A percentile compares a stretch with the other conserved stretches of the same genome.
Evolutionary conservation across 2,888 invertebrate genomes (phyloP).

Genomic region (Odontocerum albicorne): DNA sequence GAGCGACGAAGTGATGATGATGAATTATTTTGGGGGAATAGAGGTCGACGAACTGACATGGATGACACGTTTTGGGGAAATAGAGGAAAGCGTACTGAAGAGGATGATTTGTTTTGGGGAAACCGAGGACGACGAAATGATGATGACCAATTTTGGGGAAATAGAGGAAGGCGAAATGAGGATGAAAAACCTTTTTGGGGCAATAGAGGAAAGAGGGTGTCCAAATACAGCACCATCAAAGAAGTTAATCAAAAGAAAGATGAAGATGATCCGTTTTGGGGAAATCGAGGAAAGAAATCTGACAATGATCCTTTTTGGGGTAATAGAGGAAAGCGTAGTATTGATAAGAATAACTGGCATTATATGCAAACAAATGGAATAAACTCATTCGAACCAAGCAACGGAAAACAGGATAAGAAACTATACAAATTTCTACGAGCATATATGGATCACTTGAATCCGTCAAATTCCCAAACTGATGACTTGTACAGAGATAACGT

Average conservation of each 20-base stretch:
- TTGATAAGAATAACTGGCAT: too few species aligned
- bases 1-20: slow-evolving; percentile 41
- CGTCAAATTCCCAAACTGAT: too few species aligned
- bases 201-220: slow-evolving; percentile 40
- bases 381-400: too few species aligned
- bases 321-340: slow-evolving; percentile 27
- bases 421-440: too few species aligned
- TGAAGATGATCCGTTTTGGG: slow-evolving; percentile 34
- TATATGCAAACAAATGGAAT: too few species aligned
- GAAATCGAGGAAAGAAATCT: slow-evolving; percentile 37
- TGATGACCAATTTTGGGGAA: slow-evolving; percentile 42
- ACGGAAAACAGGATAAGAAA: too few species aligned
- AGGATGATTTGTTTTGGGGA: slow-evolving; percentile 42
- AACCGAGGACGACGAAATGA: slow-evolving; percentile 43
- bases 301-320: slow-evolving; percentile 49
- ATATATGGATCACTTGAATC: too few species aligned
- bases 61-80: slow-evolving; percentile 39
- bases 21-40: slow-evolving; percentile 40
- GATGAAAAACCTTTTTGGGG: slow-evolving; percentile 42
- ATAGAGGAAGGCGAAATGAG: slow-evolving; percentile 39
- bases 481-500: too few species aligned
- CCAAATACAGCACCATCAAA: too few species aligned
- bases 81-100: slow-evolving; percentile 37
- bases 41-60: slow-evolving; percentile 40
- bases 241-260: too few species aligned